Base-by-base conservation (phyloP, 2,797 vertebrate genomes). In the Xiphophorus birchmanni region DNA sequence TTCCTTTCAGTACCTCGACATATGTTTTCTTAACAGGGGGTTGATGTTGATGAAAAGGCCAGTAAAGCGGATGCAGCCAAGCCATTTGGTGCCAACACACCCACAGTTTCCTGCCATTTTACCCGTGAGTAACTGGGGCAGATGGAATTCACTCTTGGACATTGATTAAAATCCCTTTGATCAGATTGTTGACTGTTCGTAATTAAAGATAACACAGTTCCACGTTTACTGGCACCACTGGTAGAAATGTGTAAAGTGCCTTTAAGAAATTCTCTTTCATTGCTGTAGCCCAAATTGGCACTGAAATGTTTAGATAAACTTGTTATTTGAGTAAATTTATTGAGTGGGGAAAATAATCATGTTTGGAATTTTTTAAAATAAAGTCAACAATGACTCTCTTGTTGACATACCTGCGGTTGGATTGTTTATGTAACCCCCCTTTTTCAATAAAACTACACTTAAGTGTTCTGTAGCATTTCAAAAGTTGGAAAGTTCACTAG, bases 51-150 rank as follows among this genome's bases (percentile, higher is more conserved):
- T 0, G 97, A 97, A 29, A 98, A 96, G 80, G 88, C 89, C 74
- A 96, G 93, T 81, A 95, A 94, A 91, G 95, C 91, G 74, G 96
- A 97, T 10, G 93, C 95, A 80, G 94, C 97, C 84, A 94, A 94
- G 12, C 86, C 96, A 76, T 99, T 99, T 82, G 98, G 98, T 84
- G 98, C 97, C 86, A 99, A 98, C 93, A 98, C 98, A 0, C 98
- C 98, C 63, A 97, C 97, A 2, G 95, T 99, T 89, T 99, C 98
- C 93, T 99, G 98, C 90, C 94, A 95, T 83, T 99, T 99, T 81
- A 95, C 93, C 89, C 94, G 98, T 99, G 94, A 95, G 98, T 95
- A 74, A 65, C 74, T 76, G n/a, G 21, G 48, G 69, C 80, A 75
- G 91, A 91, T 87, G 79, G 90, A 84, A 63, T 63, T 45, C 17